These are phyloP conservation scores for Ophonus ardosiacus DNA, from an alignment of 2,888 invertebrate genomes.

Conservation along the genomic window DNA sequence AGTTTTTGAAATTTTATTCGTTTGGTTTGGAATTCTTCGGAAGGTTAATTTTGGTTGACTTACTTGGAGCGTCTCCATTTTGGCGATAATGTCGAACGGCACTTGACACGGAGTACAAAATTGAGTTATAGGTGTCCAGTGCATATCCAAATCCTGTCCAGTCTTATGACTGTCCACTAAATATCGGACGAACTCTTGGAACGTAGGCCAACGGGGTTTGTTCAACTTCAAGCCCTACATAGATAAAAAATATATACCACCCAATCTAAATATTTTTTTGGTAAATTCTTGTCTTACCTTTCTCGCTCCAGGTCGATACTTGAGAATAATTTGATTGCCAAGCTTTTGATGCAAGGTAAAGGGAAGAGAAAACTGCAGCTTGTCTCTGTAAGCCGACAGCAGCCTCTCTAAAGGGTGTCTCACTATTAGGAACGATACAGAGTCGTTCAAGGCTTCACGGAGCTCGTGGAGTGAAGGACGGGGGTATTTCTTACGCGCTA, in stretches of 20 bases:
- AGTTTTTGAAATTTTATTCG: no score
- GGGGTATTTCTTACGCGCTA: conserved; percentile 89
- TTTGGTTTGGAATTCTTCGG: no score
- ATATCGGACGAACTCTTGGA: conserved; percentile 89
- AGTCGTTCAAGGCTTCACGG: conserved; percentile 85
- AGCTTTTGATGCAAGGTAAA: conserved; percentile 90
- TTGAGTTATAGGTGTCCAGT: conserved; percentile 90
- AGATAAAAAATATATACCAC: not conserved
- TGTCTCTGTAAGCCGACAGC: conserved; percentile 90
- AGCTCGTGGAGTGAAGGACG: conserved; percentile 85
- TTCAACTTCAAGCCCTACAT: conserved; percentile 70
- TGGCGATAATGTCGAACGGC: conserved; percentile 87
- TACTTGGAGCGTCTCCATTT: conserved; percentile 90
- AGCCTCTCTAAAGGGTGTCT: conserved; percentile 89
- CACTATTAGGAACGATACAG: conserved; percentile 88
- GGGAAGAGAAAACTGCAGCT: conserved; percentile 89
- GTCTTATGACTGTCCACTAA: conserved; percentile 84
- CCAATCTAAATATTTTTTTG: not conserved
- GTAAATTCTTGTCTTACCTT: conserved; percentile 74
- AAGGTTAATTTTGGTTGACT: conserved; percentile 64
- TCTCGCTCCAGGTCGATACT: conserved; percentile 79
- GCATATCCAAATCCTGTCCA: conserved; percentile 87
- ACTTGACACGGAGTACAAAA: conserved; percentile 93
- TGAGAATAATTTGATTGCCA: conserved; percentile 86
- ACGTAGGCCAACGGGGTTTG: conserved; percentile 83